Evolutionary conservation across 2,888 invertebrate species (phyloP), one percentile per base, ranked within the genome.

Genomic region (Protophormia terraenovae): DNA sequence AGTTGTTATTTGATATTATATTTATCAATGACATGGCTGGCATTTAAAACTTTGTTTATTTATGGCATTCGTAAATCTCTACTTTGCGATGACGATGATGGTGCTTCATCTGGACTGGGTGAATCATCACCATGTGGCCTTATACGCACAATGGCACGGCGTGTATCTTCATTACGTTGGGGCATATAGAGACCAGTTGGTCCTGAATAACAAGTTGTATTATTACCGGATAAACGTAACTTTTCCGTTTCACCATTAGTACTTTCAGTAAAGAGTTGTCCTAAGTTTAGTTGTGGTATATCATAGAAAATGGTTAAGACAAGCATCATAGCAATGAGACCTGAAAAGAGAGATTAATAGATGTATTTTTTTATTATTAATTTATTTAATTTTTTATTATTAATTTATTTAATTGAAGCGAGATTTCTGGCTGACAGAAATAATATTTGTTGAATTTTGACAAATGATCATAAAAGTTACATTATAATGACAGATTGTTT

Each of bases 271-370:
- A 97, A 97, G 55, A 97, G 94, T 84, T 95, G 94, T 87, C 97
- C 96, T 81, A 97, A 93, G 93, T 97, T 97, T 88, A 97, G 94
- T 93, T 97, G 97, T 4, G 97, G 97, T 88, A 98, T 97, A 92
- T 97, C 97, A 93, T 97, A 97, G 93, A 97, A 96, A 29, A 97
- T 96, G 1, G 97, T 96, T 90, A 97, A 93, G 14, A 96, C 95
- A 88, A 97, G 94, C 96, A 97, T 97, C 94, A 97, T 95, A 93
- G 96, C 96, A 19, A 96, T 95, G 86, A 97, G 94, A 38, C 97
- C 97, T 90, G 95, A 89, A 89, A 72, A n/a, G 2, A 5, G 41
- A 4, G n/a, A n/a, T n/a, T n/a, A n/a, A n/a, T n/a, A n/a, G n/a
- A n/a, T n/a, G n/a, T n/a, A n/a, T n/a, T n/a, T n/a, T n/a, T n/a